Conservation (phyloP, 2,113 vertebrate species). For the Cinclus cinclus region DNA sequence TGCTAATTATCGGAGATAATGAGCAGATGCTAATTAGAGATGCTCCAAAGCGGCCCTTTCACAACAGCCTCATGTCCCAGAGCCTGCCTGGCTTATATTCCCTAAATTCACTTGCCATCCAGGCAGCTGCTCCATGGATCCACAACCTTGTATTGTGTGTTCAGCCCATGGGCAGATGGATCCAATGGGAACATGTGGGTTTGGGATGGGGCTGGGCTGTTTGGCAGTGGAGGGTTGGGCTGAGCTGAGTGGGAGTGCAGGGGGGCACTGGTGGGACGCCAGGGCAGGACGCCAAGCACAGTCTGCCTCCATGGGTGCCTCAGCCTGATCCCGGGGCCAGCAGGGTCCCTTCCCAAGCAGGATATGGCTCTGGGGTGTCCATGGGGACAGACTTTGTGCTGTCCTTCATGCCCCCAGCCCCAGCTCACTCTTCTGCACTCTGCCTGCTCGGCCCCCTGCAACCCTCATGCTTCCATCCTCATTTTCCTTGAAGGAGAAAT, state of each 20-base stretch:
- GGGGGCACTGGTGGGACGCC: not conserved
- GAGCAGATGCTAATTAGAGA: not conserved
- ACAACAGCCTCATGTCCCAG: not conserved
- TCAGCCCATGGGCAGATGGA: not conserved
- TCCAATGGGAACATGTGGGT: fast-evolving
- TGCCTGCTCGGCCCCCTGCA: fast-evolving
- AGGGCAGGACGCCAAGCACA: no score
- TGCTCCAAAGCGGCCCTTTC: not conserved
- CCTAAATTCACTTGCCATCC: not conserved
- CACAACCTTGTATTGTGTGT: not conserved
- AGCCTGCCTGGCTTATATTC: not conserved
- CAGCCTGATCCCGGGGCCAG: not conserved
- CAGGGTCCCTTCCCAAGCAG: fast-evolving
- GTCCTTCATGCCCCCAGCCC: not conserved
- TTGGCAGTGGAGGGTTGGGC: not conserved
- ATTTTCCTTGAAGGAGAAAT: not conserved
- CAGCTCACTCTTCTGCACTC: not conserved
- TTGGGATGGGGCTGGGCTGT: not conserved
- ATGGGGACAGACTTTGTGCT: not conserved
- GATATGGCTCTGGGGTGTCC: not conserved
- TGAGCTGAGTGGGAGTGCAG: not conserved
- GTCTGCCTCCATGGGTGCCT: fast-evolving
- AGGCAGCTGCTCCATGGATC: not conserved
- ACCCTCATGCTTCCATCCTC: not conserved
- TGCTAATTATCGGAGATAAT: conserved; percentile 5